A percentile compares a stretch with the other conserved stretches of the same genome.
Conservation (phyloP, 2,797 vertebrate species). For the Pelobates cultripes region DNA sequence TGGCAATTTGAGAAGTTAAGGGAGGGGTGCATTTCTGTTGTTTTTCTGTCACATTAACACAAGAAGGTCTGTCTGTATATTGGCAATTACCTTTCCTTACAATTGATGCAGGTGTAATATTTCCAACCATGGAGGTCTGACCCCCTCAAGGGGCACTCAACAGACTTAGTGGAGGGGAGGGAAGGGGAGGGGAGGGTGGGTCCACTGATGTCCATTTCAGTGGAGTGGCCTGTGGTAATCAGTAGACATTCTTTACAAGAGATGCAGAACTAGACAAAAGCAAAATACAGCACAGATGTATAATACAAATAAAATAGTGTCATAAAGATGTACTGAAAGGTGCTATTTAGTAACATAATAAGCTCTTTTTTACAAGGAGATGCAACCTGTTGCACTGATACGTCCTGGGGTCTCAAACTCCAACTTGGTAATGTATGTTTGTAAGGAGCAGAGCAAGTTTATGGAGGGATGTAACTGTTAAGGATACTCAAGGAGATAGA, state of each 20-base stretch:
- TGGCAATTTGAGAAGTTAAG: constrained; percentile 19
- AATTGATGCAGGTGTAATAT: constrained; percentile 31
- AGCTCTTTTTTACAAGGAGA: background rate
- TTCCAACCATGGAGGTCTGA: constrained; percentile 8
- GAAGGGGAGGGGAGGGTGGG: background rate
- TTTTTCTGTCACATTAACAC: constrained; percentile 31
- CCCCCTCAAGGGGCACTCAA: background rate
- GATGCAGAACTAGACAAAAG: background rate
- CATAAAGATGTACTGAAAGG: background rate
- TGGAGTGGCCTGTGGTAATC: background rate
- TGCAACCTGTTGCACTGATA: background rate
- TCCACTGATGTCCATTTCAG: background rate
- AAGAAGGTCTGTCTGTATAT: constrained; percentile 6
- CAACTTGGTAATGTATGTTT: no score
- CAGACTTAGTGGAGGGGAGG: background rate
- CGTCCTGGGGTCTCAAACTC: background rate
- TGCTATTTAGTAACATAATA: background rate
- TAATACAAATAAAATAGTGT: background rate
- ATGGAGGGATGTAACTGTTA: no score
- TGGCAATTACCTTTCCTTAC: constrained; percentile 19
- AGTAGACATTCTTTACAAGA: constrained; percentile 1
- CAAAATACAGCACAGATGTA: background rate
- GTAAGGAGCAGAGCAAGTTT: no score
- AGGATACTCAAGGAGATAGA: no score
- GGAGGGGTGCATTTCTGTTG: constrained; percentile 3